These are phyloP conservation scores for Sardina pilchardus DNA, from an alignment of 2,113 vertebrate species.

Conservation along the genomic window DNA sequence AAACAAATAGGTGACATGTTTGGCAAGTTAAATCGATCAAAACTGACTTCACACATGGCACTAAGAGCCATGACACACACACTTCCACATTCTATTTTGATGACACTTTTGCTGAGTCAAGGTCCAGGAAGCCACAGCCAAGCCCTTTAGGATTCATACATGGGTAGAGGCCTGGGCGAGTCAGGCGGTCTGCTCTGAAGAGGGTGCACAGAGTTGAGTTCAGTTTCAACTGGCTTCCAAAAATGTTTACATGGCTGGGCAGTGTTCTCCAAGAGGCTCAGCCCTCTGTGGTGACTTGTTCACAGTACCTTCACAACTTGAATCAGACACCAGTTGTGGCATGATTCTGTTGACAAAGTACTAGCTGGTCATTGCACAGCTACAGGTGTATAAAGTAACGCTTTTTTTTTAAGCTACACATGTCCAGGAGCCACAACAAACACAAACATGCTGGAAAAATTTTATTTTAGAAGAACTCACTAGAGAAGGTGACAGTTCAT, in stretches of 20 bases:
- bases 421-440: conserved; percentile 37
- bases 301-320: not conserved
- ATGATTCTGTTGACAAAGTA: not conserved
- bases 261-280: not conserved
- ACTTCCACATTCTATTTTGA: not conserved
- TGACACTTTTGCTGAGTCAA: not conserved
- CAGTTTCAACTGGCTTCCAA: not conserved
- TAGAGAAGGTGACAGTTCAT: conserved; percentile 95
- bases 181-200: too few relatives aligned
- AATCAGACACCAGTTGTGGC: not conserved
- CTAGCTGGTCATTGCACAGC: not conserved
- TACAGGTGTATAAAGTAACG: not conserved
- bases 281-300: not conserved
- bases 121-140: not conserved
- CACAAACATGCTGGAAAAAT: conserved; percentile 85
- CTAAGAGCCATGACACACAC: not conserved
- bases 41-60: not conserved
- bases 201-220: not conserved
- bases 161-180: too few relatives aligned
- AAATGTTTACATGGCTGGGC: not conserved
- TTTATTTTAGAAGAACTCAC: conserved; percentile 98
- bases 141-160: not conserved
- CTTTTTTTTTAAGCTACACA: not conserved
- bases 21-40: not conserved
- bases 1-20: too few relatives aligned